Percentiles rank a stretch among this genome's conserved stretches.
phyloP scores from a whole-genome alignment of 2,888 invertebrate species.

The Papilio demoleus region DNA sequence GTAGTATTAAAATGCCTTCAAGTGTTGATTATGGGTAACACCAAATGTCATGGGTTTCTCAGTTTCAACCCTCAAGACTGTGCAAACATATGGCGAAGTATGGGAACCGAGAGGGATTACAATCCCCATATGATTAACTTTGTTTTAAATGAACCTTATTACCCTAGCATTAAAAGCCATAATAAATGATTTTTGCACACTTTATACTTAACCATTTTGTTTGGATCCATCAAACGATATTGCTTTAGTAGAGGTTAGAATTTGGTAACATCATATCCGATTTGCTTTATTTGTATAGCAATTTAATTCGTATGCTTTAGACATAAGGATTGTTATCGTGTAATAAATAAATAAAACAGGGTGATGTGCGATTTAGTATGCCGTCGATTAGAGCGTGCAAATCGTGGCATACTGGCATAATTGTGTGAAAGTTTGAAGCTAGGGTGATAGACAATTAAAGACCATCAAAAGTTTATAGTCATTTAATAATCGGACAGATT shows the following conservation, averaged over 20 bases:
- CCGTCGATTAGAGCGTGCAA: slow-evolving; percentile 58
- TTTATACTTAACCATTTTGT: slow-evolving; percentile 26
- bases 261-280: slow-evolving; percentile 36
- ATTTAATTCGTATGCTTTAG: slow-evolving; percentile 40
- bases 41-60: slow-evolving; percentile 70
- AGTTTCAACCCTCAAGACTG: slow-evolving; percentile 58
- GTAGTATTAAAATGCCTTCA: slow-evolving; percentile 65
- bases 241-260: slow-evolving; percentile 30
- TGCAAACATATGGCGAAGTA: slow-evolving; percentile 65
- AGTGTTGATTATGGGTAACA: slow-evolving; percentile 63
- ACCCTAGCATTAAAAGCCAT: slow-evolving; percentile 36
- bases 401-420: slow-evolving; percentile 63
- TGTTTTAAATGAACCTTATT: slow-evolving; percentile 39
- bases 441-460: slow-evolving; percentile 33
- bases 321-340: slow-evolving; percentile 43
- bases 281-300: slow-evolving; percentile 29
- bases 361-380: slow-evolving; percentile 53
- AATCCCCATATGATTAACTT: slow-evolving; percentile 36
- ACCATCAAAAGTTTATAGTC: slow-evolving; percentile 15
- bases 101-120: slow-evolving; percentile 46
- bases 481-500: slow-evolving; percentile 12
- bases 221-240: slow-evolving; percentile 27
- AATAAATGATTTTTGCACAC: slow-evolving; percentile 2
- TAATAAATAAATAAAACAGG: slow-evolving; percentile 43
- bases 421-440: slow-evolving; percentile 42